phyloP scores from a whole-genome alignment of 2,113 vertebrate species.

The Columba janthina region DNA sequence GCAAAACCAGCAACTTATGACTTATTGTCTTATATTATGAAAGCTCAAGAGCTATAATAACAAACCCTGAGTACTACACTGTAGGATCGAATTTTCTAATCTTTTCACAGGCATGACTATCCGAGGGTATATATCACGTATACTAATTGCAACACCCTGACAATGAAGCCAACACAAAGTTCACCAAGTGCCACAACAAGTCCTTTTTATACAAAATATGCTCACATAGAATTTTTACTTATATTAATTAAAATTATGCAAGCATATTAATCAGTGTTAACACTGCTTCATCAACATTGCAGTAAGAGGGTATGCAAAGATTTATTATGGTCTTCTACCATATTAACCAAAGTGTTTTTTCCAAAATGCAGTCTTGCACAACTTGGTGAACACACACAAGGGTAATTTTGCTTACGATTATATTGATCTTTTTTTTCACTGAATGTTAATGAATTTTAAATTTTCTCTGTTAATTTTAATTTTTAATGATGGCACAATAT shows the following conservation, averaged over 20 bases:
- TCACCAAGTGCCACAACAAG: neutral
- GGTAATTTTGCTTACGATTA: neutral
- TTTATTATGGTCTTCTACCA: neutral
- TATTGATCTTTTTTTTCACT: neutral
- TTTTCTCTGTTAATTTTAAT: conserved; percentile 16
- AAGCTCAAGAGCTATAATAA: neutral
- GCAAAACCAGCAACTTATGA: neutral
- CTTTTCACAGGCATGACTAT: neutral
- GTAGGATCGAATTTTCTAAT: neutral
- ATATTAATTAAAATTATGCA: neutral
- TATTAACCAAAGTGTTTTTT: neutral
- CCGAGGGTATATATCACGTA: neutral
- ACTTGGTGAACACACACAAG: neutral
- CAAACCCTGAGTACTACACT: neutral
- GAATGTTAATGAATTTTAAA: conserved; percentile 34
- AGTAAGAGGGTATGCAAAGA: neutral
- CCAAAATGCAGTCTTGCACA: neutral
- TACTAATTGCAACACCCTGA: neutral
- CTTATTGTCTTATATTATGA: neutral
- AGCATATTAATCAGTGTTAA: neutral
- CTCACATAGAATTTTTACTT: neutral
- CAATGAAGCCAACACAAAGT: neutral
- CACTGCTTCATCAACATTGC: neutral
- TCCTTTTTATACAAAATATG: neutral
- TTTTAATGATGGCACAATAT: conserved; percentile 14